Percentiles rank a stretch among this genome's conserved stretches.
These are phyloP conservation scores for Lymantria monacha DNA, from an alignment of 2,888 invertebrate genomes.

Conservation along the genomic window DNA sequence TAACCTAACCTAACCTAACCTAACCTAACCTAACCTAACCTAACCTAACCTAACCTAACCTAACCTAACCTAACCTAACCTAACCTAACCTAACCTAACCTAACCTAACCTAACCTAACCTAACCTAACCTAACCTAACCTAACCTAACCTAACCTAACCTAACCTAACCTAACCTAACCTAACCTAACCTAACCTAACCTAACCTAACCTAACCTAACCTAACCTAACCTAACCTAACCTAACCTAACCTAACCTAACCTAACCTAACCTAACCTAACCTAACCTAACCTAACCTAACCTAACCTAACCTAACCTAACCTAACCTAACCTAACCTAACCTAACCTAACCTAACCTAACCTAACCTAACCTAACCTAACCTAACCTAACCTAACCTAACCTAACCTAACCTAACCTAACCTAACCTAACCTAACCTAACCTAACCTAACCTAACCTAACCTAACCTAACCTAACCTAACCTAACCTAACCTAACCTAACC, in stretches of 20 bases:
- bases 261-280: neutral
- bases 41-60: slow-evolving; percentile 11
- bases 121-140: slow-evolving; percentile 21
- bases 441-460: slow-evolving; percentile 14
- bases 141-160: slow-evolving; percentile 23
- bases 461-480: slow-evolving; percentile 13
- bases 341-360: slow-evolving; percentile 25
- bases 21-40: slow-evolving; percentile 18
- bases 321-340: slow-evolving; percentile 22
- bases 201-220: slow-evolving; percentile 18
- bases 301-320: slow-evolving; percentile 18
- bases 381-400: slow-evolving; percentile 18
- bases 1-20: slow-evolving; percentile 20
- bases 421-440: slow-evolving; percentile 22
- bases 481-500: slow-evolving; percentile 14
- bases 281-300: slow-evolving; percentile 9
- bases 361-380: slow-evolving; percentile 15
- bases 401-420: slow-evolving; percentile 20
- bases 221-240: slow-evolving; percentile 24
- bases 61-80: slow-evolving; percentile 18
- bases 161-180: slow-evolving; percentile 24
- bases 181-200: slow-evolving; percentile 26
- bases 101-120: slow-evolving; percentile 16
- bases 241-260: slow-evolving; percentile 21
- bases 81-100: slow-evolving; percentile 17